Evolutionary conservation across 2,797 vertebrate species (phyloP).

Genomic region (Acrocephalus scirpaceus): DNA sequence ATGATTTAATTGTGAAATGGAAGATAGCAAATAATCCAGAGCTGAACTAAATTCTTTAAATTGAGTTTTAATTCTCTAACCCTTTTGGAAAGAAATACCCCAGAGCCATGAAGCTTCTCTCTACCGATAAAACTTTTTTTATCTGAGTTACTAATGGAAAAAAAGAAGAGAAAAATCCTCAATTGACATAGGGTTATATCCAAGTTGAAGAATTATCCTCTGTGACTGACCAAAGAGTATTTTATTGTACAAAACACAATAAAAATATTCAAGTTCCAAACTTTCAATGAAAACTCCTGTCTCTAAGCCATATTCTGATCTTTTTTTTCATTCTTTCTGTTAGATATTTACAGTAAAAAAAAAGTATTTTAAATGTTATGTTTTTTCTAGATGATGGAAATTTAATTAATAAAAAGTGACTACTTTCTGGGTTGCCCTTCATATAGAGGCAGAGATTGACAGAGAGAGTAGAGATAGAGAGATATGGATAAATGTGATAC

Average conservation of each 20-base stretch:
- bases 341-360: not conserved
- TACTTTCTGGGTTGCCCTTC: not conserved
- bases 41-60: not conserved
- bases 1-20: conserved; percentile 24
- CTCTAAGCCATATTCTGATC: not conserved
- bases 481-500: not conserved
- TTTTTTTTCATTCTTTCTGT: not conserved
- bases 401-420: not conserved
- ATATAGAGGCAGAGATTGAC: not conserved
- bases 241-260: not conserved
- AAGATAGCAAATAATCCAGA: conserved; percentile 20
- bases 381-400: not conserved
- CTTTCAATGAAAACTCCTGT: not conserved
- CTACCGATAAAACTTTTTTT: not conserved
- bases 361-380: not conserved
- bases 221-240: not conserved
- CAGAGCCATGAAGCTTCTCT: not conserved
- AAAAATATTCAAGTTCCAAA: not conserved
- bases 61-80: not conserved
- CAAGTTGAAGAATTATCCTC: not conserved
- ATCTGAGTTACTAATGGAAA: not conserved
- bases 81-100: not conserved
- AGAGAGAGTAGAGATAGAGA: not conserved
- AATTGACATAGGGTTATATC: not conserved
- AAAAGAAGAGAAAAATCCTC: not conserved